Conservation (phyloP, 2,797 vertebrate genomes). For the Smutsia temminckii region DNA sequence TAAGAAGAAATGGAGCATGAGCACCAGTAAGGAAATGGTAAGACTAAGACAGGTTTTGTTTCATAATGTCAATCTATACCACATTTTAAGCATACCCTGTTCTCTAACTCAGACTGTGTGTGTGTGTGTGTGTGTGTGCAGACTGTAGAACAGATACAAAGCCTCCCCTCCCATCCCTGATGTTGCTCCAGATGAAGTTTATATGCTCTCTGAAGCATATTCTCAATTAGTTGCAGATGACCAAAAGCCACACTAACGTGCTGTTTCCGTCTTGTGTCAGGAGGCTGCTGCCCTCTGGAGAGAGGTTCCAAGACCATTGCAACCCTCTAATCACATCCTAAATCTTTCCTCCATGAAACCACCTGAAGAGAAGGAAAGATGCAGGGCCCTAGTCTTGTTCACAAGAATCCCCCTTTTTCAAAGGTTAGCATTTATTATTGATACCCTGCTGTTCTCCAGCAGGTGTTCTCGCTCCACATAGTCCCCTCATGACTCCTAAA, state of each 20-base stretch:
- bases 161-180: neutral
- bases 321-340: constrained; percentile 34
- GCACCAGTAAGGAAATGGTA: neutral
- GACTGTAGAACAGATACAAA: neutral
- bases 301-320: neutral
- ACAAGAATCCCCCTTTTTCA: neutral
- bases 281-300: neutral
- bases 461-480: neutral
- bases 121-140: neutral
- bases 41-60: neutral
- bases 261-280: neutral
- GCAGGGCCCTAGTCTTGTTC: neutral
- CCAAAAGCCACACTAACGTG: neutral
- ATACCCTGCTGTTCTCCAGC: constrained; percentile 49
- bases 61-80: neutral
- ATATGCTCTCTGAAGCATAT: neutral
- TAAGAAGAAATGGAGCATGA: neutral
- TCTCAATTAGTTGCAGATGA: neutral
- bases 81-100: neutral
- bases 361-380: constrained; percentile 55
- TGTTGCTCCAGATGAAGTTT: neutral
- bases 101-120: neutral
- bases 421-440: constrained; percentile 69
- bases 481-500: constrained; percentile 45
- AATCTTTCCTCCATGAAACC: constrained; percentile 33